Conservation (phyloP, 2,113 vertebrate genomes). For the Leptocoma aspasia region DNA sequence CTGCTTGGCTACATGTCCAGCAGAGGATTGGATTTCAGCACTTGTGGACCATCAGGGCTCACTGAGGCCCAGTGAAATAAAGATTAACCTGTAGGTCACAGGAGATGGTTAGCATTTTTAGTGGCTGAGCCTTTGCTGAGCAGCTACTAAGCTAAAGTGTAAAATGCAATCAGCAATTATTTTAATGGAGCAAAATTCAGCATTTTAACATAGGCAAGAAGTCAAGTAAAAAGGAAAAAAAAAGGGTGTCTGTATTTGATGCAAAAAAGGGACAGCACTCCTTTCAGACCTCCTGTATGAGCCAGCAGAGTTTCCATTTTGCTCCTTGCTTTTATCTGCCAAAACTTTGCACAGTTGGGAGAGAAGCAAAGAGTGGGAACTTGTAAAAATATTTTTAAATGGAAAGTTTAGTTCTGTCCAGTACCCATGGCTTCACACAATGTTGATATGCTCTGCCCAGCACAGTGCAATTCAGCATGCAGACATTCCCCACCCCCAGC, state of each 20-base stretch:
- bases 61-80: not conserved
- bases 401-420: not conserved
- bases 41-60: not conserved
- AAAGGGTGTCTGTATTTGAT: not conserved
- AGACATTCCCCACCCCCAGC: not conserved
- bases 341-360: not conserved
- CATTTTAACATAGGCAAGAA: constrained; percentile 12
- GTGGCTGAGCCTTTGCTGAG: not conserved
- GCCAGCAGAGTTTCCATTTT: not conserved
- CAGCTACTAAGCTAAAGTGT: not conserved
- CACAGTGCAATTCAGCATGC: not conserved
- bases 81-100: not conserved
- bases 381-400: not conserved
- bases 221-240: not conserved
- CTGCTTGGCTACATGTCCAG: not conserved
- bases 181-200: constrained; percentile 43
- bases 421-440: not conserved
- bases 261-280: not conserved
- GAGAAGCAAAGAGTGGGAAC: not conserved
- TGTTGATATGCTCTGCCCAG: not conserved
- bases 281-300: not conserved
- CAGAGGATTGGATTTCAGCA: not conserved
- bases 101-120: not conserved
- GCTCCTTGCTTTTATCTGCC: not conserved
- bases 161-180: constrained; percentile 50